Base-by-base conservation (phyloP, 2,113 vertebrate species). In the Holacanthus passer region DNA sequence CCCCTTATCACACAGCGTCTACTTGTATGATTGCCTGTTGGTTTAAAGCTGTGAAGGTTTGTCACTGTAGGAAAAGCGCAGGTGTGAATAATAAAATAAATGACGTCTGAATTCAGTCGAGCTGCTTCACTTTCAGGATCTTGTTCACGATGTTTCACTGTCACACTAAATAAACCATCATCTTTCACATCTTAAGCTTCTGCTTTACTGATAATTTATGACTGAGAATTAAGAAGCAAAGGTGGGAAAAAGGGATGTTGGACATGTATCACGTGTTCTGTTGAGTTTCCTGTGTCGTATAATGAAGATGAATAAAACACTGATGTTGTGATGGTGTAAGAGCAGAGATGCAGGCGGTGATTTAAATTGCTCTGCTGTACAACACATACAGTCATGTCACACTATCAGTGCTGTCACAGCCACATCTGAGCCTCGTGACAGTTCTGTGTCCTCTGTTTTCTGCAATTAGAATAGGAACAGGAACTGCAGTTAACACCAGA, bases 401-500 rank as follows among this genome's bases (percentile, higher is more conserved):
- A 31, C 50, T 10, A 67, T 47, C 77, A 47, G 22, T 16, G 48
- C 66, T 32, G 77, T 71, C 66, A 62, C 29, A 52, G 58, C 22
- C 59, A 45, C 17, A 45, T 47, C 24, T 47, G 35, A 68, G 22
- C 64, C 39, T 48, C 7, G 1, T 59, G 68, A 56, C 68, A 65
- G 48, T 47, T 47, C 17, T 20, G 77, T 39, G 19, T 71, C 59
- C 11, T 64, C 67, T 45, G 13, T n/a, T 11, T 47, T 35, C 37
- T 56, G 27, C 59, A 73, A 73, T 66, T 47, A 58, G 3, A 81
- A 66, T 73, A 74, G n/a, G n/a, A n/a, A n/a, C n/a, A n/a, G n/a
- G n/a, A 17, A 37, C 0, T 32, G 6, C n/a, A 35, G 17, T 20
- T 35, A 16, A n/a, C 11, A 7, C 32, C 32, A 39, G 5, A 39